Evolutionary conservation across 2,113 vertebrate species (phyloP).

Genomic region (Macrotus californicus): DNA sequence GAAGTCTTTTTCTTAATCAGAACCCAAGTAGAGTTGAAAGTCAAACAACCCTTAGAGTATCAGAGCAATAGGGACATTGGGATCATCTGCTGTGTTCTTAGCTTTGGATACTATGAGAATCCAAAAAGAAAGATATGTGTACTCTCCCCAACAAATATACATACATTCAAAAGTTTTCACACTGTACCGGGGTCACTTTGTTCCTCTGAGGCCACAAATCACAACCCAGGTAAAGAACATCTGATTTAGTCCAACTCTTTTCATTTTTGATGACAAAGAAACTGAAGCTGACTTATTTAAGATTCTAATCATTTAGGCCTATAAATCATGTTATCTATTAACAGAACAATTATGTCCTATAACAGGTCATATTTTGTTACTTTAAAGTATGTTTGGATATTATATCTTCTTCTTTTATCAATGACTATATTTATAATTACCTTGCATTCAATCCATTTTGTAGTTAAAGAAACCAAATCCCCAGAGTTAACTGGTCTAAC

Average conservation of each 20-base stretch:
- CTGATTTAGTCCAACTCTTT: background rate
- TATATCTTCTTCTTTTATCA: background rate
- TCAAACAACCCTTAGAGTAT: background rate
- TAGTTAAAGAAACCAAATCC: background rate
- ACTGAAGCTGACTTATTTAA: background rate
- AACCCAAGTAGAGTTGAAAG: background rate
- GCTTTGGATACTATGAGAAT: background rate
- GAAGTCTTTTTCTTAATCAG: background rate
- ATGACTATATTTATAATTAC: background rate
- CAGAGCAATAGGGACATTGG: background rate
- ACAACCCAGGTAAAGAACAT: background rate
- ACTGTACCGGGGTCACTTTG: rapidly evolving
- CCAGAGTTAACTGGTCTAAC: background rate
- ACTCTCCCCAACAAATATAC: background rate
- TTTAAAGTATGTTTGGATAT: background rate
- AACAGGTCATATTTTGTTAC: background rate
- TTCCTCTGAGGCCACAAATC: background rate
- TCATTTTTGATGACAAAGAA: background rate
- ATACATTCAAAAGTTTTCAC: background rate
- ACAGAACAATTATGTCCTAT: background rate
- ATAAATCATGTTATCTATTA: background rate
- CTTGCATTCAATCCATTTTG: background rate
- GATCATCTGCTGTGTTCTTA: background rate
- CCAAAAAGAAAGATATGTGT: background rate
- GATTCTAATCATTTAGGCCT: background rate